Evolutionary conservation across 2,888 invertebrate genomes (phyloP), one percentile per base, ranked within the genome.

Genomic region (Eupithecia tripunctaria): DNA sequence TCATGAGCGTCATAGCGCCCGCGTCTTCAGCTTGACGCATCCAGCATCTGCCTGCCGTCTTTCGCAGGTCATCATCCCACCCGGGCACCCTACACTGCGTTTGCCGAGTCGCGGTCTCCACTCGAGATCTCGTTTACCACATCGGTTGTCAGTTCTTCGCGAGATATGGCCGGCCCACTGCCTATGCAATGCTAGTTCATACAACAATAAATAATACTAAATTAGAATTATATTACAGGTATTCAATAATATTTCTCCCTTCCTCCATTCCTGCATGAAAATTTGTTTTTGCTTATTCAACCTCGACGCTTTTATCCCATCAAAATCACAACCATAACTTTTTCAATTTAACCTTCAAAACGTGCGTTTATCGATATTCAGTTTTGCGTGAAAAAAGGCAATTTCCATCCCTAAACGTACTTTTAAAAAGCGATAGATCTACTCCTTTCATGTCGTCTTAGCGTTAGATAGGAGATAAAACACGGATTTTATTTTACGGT

Each of bases 401-500:
- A 59, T 60, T 64, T 66, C 25, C 67, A 65, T 65, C 60, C 68
- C 73, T 67, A 47, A 47, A 25, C 21, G 64, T 56, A 36, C 68
- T 60, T 68, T 68, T 64, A 70, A 73, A 68, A 71, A 60, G 51
- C 67, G 32, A 68, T 70, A 64, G 67, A 70, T 73, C 64, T 67
- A 67, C 67, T 43, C 67, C 59, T 71, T 67, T 70, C 64, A 72
- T 62, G 64, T 68, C 72, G 67, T 60, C 75, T 68, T 73, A 70
- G 25, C 77, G 78, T 79, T 78, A 71, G 81, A 84, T 83, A 79
- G 77, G 38, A 81, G 84, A 85, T 85, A 84, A 78, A 80, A 78
- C 84, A 85, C 83, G 81, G 77, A 63, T 64, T 64, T 64, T 64
- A 80, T 82, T 83, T 85, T 82, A 81, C 79, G 73, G 79, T 70